Conservation (phyloP, 2,888 invertebrate species). For the Drosophila trichaetosa region DNA sequence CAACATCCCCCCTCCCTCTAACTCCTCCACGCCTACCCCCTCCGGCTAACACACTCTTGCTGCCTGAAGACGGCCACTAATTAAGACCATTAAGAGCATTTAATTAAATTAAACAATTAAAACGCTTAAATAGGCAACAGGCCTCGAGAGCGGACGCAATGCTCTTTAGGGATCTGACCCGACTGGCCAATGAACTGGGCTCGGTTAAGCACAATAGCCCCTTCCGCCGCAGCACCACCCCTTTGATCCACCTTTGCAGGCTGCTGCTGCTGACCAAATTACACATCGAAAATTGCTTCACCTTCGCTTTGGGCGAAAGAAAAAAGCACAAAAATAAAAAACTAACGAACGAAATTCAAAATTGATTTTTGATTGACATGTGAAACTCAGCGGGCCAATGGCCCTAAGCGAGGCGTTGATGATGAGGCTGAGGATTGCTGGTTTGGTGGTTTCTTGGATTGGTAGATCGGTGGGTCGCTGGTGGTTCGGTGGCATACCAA, state of each 20-base stretch:
- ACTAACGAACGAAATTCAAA: conserved; percentile 62
- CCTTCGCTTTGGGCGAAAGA: conserved; percentile 59
- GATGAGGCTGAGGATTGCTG: conserved; percentile 16
- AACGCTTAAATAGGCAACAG: conserved; percentile 65
- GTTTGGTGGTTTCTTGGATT: neutral
- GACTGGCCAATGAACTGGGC: conserved; percentile 49
- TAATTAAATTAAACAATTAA: conserved; percentile 80
- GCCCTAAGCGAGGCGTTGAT: conserved; percentile 47
- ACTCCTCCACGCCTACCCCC: neutral
- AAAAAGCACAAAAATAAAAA: conserved; percentile 12
- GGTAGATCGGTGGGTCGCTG: conserved; percentile 2
- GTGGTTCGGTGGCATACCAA: neutral
- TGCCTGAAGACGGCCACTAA: conserved; percentile 55
- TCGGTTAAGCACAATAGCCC: neutral
- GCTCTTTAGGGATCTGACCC: conserved; percentile 47
- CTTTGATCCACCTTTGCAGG: neutral
- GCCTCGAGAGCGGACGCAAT: conserved; percentile 46
- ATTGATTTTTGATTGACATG: conserved; percentile 81
- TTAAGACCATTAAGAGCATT: conserved; percentile 75
- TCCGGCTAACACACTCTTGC: neutral
- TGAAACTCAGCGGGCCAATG: conserved; percentile 74
- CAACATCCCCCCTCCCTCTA: neutral
- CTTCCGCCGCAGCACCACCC: too few species aligned
- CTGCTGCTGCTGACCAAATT: conserved; percentile 46
- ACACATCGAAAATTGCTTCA: conserved; percentile 62